phyloP scores from a whole-genome alignment of 2,797 vertebrate species.

The Coluber constrictor region DNA sequence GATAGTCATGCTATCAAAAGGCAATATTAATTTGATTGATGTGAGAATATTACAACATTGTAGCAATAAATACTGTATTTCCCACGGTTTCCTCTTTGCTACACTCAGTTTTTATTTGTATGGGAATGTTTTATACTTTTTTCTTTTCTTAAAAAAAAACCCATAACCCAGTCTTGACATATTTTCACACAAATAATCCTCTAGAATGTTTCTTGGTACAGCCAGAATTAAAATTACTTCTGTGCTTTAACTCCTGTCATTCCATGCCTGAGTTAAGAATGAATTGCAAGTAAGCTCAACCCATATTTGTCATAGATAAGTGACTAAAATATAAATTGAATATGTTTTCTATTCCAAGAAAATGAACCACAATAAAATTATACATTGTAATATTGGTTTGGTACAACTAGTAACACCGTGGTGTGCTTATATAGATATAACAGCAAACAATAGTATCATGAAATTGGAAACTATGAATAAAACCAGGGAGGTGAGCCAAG shows the following conservation, averaged over 20 bases:
- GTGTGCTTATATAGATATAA: not conserved
- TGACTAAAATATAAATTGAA: not conserved
- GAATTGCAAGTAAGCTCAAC: not conserved
- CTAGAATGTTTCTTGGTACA: not conserved
- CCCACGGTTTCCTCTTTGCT: conserved; percentile 11
- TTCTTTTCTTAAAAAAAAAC: not conserved
- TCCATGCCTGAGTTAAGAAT: not conserved
- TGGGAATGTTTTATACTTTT: conserved; percentile 42
- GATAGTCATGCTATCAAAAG: conserved; percentile 46
- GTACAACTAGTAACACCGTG: not conserved
- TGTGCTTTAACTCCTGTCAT: not conserved
- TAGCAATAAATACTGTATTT: conserved; percentile 34
- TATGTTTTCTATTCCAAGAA: not conserved
- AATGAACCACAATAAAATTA: not conserved
- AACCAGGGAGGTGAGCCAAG: not conserved
- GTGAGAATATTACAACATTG: conserved; percentile 22
- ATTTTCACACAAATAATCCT: too few species aligned
- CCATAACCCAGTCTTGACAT: not conserved
- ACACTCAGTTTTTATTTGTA: conserved; percentile 20
- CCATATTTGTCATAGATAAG: not conserved
- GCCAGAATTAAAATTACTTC: not conserved
- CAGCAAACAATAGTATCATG: not conserved
- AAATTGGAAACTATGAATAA: not conserved
- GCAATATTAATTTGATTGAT: conserved; percentile 50
- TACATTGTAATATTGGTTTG: not conserved